Percentiles rank a stretch among this genome's conserved stretches.
These are phyloP conservation scores for Thymelicus lineola DNA, from an alignment of 2,888 invertebrate species.

Conservation along the genomic window DNA sequence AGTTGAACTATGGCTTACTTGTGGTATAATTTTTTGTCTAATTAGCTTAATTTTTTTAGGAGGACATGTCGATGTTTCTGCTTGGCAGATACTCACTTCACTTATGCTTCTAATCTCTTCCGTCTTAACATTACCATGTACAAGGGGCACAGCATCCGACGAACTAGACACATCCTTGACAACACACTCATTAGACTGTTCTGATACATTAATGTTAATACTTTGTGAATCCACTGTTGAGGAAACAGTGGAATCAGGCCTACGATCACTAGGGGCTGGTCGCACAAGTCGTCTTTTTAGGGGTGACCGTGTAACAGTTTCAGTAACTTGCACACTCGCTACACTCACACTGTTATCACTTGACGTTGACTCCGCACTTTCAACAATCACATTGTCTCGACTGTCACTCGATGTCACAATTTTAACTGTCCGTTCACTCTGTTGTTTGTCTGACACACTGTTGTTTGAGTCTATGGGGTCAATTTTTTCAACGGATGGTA, in stretches of 20 bases:
- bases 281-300: slow-evolving; percentile 70
- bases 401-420: slow-evolving; percentile 77
- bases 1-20: slow-evolving; percentile 55
- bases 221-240: slow-evolving; percentile 73
- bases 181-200: slow-evolving; percentile 62
- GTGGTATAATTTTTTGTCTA: slow-evolving; percentile 70
- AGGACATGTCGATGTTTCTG: slow-evolving; percentile 76
- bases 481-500: slow-evolving; percentile 50
- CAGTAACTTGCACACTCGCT: slow-evolving; percentile 55
- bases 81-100: slow-evolving; percentile 81
- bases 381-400: slow-evolving; percentile 74
- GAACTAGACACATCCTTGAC: slow-evolving; percentile 81
- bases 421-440: slow-evolving; percentile 73
- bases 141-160: slow-evolving; percentile 71
- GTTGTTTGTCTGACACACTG: no score
- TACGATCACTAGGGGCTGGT: slow-evolving; percentile 68
- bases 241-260: slow-evolving; percentile 80
- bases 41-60: slow-evolving; percentile 79
- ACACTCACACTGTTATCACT: slow-evolving; percentile 78
- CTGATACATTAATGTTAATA: slow-evolving; percentile 55
- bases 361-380: slow-evolving; percentile 80
- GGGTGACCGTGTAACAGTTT: slow-evolving; percentile 65
- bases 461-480: slow-evolving; percentile 60
- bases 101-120: slow-evolving; percentile 78
- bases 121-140: slow-evolving; percentile 71